Conservation (phyloP, 1,140 invertebrate genomes). For the Zaprionus nigranus region DNA sequence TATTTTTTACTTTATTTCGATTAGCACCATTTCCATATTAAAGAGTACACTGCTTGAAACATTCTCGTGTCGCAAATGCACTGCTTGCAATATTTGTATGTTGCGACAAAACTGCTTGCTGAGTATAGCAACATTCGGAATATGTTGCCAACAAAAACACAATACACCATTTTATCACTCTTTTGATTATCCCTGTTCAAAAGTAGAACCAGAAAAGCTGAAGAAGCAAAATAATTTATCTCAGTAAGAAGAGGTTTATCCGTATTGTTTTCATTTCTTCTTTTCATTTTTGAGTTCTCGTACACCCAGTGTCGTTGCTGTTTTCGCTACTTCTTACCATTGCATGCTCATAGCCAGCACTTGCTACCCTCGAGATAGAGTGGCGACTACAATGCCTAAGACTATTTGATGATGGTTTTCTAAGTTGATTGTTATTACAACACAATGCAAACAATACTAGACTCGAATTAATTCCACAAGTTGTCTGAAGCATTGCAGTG, state of each 20-base stretch:
- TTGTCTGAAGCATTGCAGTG: conserved; percentile 1
- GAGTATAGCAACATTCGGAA: no score
- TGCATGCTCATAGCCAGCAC: background rate
- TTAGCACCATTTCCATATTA: no score
- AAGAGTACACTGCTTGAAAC: no score
- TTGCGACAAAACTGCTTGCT: no score
- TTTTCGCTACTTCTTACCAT: background rate
- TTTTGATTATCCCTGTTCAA: background rate
- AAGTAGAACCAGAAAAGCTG: background rate
- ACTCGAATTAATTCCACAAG: conserved; percentile 11
- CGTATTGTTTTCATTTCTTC: background rate
- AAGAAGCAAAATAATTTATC: background rate
- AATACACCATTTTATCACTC: no score
- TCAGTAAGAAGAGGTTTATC: background rate
- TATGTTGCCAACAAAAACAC: no score
- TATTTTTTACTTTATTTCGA: no score
- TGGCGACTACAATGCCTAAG: background rate
- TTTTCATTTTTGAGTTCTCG: background rate
- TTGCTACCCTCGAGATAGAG: background rate
- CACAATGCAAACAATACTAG: background rate
- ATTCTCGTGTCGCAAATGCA: no score
- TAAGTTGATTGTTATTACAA: background rate
- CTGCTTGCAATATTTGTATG: no score
- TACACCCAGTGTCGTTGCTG: background rate
- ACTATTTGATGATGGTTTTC: background rate